These are phyloP conservation scores for Mesocentrotus franciscanus DNA, from an alignment of 53 echinoderm and acorn worm species.

Conservation along the genomic window DNA sequence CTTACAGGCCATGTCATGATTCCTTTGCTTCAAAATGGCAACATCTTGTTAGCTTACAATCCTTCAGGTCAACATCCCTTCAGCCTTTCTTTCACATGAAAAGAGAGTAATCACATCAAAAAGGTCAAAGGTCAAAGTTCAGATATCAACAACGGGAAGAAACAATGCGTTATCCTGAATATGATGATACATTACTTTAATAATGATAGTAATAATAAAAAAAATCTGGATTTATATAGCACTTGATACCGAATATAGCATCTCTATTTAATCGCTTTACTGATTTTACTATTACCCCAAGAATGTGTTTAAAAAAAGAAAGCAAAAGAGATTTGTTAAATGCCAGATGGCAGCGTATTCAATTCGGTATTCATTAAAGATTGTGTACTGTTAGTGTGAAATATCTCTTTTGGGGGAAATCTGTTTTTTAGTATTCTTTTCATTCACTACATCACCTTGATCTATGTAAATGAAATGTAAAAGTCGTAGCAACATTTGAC, in stretches of 20 bases:
- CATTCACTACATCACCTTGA: not conserved
- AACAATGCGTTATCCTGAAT: not conserved
- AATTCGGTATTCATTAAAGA: not conserved
- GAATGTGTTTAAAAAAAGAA: not conserved
- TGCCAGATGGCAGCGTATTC: not conserved
- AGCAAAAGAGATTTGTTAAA: not conserved
- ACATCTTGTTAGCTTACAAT: not conserved
- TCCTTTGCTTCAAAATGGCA: not conserved
- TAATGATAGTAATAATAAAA: not conserved
- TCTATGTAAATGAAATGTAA: not conserved
- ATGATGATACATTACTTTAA: not conserved
- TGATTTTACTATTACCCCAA: no score
- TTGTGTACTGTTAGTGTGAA: no score
- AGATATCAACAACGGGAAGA: not conserved
- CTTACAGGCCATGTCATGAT: constrained; percentile 22
- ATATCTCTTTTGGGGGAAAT: not conserved
- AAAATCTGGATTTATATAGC: not conserved
- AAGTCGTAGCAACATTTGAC: not conserved
- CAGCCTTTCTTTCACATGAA: not conserved
- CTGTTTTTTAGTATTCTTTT: not conserved
- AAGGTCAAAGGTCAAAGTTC: constrained; percentile 1
- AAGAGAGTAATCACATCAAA: not conserved
- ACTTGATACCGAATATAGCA: no score
- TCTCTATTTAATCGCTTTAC: no score
- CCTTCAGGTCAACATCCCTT: not conserved